Percentiles rank a stretch among this genome's conserved stretches.
Conservation (phyloP, 2,888 invertebrate species). For the Drosophila mimetica region DNA sequence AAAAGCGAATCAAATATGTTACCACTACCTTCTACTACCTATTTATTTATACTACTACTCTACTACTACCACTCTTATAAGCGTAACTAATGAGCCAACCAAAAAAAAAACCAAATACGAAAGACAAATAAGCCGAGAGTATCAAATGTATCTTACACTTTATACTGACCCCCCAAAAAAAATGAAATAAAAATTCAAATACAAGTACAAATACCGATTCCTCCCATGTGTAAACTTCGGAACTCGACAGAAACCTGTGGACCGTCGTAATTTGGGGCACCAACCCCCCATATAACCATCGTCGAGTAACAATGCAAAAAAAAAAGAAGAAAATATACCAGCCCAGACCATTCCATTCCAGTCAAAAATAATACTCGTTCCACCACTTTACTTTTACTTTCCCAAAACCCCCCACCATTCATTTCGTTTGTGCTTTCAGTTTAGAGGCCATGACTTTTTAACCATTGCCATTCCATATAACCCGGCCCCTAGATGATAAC, state of each 20-base stretch:
- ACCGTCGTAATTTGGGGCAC: not conserved
- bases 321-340: constrained; percentile 2
- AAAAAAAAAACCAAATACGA: constrained; percentile 32
- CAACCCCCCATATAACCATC: constrained; percentile 26
- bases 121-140: constrained; percentile 30
- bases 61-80: constrained; percentile 64
- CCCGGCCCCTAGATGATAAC: constrained; percentile 34
- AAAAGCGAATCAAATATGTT: constrained; percentile 57
- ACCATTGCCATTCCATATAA: constrained; percentile 42
- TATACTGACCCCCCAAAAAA: constrained; percentile 21
- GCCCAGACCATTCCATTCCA: constrained; percentile 28
- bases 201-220: constrained; percentile 1
- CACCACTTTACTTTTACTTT: constrained; percentile 5
- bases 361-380: constrained; percentile 20
- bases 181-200: not conserved
- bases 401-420: constrained; percentile 6
- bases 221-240: constrained; percentile 33
- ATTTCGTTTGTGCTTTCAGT: constrained; percentile 33
- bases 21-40: constrained; percentile 68
- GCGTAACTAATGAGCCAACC: constrained; percentile 40
- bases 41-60: constrained; percentile 62
- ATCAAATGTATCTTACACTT: constrained; percentile 41
- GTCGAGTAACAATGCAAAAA: constrained; percentile 22
- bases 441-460: constrained; percentile 42
- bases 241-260: constrained; percentile 25